Percentiles rank a stretch among this genome's conserved stretches.
Evolutionary conservation across 2,113 vertebrate species (phyloP).

Genomic region (Xenopus borealis): DNA sequence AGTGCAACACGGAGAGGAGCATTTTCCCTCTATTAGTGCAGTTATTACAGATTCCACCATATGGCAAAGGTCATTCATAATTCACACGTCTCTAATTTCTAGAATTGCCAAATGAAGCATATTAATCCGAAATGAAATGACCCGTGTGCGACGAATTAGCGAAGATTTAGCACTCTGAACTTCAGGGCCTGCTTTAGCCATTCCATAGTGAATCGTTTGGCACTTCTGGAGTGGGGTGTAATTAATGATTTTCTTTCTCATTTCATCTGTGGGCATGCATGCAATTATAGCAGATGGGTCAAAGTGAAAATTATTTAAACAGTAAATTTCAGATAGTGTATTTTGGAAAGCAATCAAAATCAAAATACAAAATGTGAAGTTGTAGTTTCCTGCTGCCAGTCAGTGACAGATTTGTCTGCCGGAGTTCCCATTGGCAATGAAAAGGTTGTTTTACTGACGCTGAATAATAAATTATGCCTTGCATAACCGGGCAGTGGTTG

Average conservation of each 20-base stretch:
- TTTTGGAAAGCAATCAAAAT: conserved; percentile 34
- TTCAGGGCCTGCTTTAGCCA: conserved; percentile 66
- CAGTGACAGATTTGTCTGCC: conserved; percentile 24
- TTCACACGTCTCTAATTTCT: conserved; percentile 75
- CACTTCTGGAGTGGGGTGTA: conserved; percentile 46
- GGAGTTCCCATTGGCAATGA: conserved; percentile 29
- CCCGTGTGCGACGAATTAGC: conserved; percentile 67
- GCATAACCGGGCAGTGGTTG: conserved; percentile 19
- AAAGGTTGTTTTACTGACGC: conserved; percentile 26
- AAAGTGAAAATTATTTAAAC: conserved; percentile 39
- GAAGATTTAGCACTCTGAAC: conserved; percentile 67
- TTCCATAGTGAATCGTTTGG: conserved; percentile 58
- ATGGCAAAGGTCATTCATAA: conserved; percentile 75
- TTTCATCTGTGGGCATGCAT: conserved; percentile 50
- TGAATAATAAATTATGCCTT: conserved; percentile 40
- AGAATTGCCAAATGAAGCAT: conserved; percentile 68
- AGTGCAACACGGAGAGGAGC: conserved; percentile 56
- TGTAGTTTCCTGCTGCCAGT: conserved; percentile 24
- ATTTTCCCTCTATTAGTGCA: conserved; percentile 69
- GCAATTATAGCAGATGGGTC: conserved; percentile 51
- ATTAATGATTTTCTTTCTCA: conserved; percentile 51
- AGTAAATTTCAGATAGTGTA: conserved; percentile 33
- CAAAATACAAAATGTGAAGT: conserved; percentile 6
- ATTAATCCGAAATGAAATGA: conserved; percentile 76
- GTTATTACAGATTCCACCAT: conserved; percentile 76